These are phyloP conservation scores for Microcebus jonahi DNA, from an alignment of 2,113 vertebrate genomes.

Conservation along the genomic window DNA sequence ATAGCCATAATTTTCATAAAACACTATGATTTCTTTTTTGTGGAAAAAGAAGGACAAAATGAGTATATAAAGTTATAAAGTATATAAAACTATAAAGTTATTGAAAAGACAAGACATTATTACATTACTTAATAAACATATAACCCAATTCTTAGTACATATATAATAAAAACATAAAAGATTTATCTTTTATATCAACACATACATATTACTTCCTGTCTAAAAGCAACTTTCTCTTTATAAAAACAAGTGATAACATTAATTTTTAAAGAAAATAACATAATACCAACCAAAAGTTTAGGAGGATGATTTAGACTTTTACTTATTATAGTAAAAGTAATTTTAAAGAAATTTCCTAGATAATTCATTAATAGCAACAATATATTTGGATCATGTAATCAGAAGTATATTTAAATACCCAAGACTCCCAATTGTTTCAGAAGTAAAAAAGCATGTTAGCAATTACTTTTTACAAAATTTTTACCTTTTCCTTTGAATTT, in stretches of 20 bases:
- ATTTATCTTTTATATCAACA: neutral
- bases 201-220: neutral
- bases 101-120: neutral
- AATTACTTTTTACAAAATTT: neutral
- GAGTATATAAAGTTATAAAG: neutral
- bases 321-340: neutral
- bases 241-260: neutral
- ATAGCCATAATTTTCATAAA: neutral
- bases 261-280: neutral
- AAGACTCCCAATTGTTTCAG: neutral
- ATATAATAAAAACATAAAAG: neutral
- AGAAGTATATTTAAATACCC: neutral
- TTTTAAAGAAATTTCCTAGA: neutral
- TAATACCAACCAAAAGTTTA: neutral
- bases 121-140: constrained; percentile 3
- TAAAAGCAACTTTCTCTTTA: neutral
- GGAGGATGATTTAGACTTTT: neutral
- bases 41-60: neutral
- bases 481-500: neutral
- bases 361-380: neutral
- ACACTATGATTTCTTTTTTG: neutral
- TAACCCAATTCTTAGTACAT: neutral
- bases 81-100: neutral
- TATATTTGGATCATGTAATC: neutral
- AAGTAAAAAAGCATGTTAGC: neutral